Conservation (phyloP, 23 tunicate genomes). For the Ascidia mentula region DNA sequence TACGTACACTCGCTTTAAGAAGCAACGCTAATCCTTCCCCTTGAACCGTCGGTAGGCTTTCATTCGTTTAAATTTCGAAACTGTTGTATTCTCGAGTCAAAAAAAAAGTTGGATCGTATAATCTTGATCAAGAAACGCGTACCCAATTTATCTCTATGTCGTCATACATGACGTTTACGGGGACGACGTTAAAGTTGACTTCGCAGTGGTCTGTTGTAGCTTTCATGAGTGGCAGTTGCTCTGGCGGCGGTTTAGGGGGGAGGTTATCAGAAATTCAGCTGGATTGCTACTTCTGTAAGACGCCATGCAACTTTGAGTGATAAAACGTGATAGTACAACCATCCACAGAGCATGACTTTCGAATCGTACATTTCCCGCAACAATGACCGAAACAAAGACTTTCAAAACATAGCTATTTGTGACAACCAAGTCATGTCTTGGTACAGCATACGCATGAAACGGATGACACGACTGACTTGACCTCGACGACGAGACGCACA, state of each 20-base stretch:
- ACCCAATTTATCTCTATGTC: background rate
- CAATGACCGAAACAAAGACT: background rate
- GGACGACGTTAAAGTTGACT: too few species aligned
- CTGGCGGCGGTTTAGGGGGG: too few species aligned
- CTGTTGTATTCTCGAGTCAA: too few species aligned
- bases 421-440: background rate
- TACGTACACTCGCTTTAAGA: too few species aligned
- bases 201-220: too few species aligned
- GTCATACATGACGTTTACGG: too few species aligned
- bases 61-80: too few species aligned
- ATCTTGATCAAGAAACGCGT: slow-evolving; percentile 13
- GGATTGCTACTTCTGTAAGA: background rate
- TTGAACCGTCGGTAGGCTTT: too few species aligned
- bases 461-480: background rate
- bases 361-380: background rate
- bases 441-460: background rate
- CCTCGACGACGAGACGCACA: background rate
- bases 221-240: too few species aligned
- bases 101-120: too few species aligned
- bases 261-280: background rate
- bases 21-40: too few species aligned
- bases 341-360: background rate
- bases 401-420: background rate
- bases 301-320: slow-evolving; percentile 20
- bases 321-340: background rate